phyloP scores from a whole-genome alignment of 2,113 vertebrate genomes.

The Cercocebus atys region DNA sequence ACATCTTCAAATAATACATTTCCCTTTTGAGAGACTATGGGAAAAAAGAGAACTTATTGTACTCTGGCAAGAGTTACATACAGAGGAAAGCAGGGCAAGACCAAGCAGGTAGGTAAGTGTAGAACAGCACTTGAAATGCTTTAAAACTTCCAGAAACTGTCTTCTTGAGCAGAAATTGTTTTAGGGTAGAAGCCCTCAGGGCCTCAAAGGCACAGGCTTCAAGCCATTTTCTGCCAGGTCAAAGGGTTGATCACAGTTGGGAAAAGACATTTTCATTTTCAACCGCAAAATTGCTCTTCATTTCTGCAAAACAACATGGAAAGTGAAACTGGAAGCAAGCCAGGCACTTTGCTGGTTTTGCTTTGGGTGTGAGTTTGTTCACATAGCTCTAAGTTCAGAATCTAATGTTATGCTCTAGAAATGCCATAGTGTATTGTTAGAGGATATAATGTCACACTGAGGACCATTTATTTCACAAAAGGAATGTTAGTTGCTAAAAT shows the following conservation, averaged over 20 bases:
- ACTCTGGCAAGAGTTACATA: background rate
- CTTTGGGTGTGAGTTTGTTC: constrained; percentile 70
- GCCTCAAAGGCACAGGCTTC: background rate
- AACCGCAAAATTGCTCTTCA: constrained; percentile 62
- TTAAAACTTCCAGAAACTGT: background rate
- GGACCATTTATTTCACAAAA: constrained; percentile 32
- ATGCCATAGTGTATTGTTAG: background rate
- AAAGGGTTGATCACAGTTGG: constrained; percentile 41
- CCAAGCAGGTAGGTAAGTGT: background rate
- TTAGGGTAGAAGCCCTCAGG: background rate
- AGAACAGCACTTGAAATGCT: background rate
- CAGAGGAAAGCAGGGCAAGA: background rate
- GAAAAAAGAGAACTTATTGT: background rate
- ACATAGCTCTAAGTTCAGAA: constrained; percentile 58
- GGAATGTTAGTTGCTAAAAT: constrained; percentile 26
- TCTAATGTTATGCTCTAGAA: constrained; percentile 48
- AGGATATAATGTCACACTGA: background rate
- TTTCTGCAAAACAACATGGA: constrained; percentile 57
- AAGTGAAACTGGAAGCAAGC: constrained; percentile 58
- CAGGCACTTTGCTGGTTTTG: constrained; percentile 58
- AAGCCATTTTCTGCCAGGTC: constrained; percentile 10
- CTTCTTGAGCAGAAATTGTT: constrained; percentile 19
- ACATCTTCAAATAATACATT: background rate
- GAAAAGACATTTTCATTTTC: constrained; percentile 65
- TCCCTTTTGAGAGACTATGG: background rate